Evolutionary conservation across 2,888 invertebrate genomes (phyloP).

Genomic region (Cenopis cana): DNA sequence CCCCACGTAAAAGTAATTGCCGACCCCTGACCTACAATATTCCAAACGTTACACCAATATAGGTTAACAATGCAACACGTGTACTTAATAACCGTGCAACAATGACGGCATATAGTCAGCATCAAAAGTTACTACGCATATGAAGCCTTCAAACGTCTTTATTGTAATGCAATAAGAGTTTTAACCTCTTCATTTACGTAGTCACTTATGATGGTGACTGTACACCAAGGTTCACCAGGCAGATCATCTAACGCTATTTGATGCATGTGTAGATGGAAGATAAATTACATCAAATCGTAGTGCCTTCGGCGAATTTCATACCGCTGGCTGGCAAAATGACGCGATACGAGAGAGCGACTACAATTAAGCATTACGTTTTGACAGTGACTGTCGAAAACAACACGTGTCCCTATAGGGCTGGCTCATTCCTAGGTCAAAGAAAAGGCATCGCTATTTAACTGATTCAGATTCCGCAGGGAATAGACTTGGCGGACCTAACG

Average conservation of each 20-base stretch:
- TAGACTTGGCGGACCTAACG: no score
- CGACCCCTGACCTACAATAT: neutral
- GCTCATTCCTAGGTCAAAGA: no score
- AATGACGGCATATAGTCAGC: slow-evolving; percentile 6
- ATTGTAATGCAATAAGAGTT: no score
- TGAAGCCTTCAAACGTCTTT: neutral
- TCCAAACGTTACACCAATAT: neutral
- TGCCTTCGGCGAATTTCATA: slow-evolving; percentile 40
- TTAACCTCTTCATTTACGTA: no score
- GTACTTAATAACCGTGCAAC: slow-evolving; percentile 4
- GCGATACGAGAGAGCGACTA: slow-evolving; percentile 23
- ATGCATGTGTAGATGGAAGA: slow-evolving; percentile 25
- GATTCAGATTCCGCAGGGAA: no score
- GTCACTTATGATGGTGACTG: no score
- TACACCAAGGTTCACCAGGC: slow-evolving; percentile 25
- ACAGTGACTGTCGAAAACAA: no score
- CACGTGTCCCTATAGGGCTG: no score
- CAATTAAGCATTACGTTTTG: neutral
- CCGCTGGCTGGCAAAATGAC: slow-evolving; percentile 15
- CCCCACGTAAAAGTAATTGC: neutral
- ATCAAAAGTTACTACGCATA: neutral
- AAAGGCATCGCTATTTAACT: no score
- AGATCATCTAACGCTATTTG: slow-evolving; percentile 30
- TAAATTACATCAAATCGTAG: slow-evolving; percentile 41
- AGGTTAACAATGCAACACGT: slow-evolving; percentile 7